A percentile compares a stretch with the other conserved stretches of the same genome.
These are phyloP conservation scores for Sebastes aleutianus DNA, from an alignment of 2,797 vertebrate species.

Conservation along the genomic window DNA sequence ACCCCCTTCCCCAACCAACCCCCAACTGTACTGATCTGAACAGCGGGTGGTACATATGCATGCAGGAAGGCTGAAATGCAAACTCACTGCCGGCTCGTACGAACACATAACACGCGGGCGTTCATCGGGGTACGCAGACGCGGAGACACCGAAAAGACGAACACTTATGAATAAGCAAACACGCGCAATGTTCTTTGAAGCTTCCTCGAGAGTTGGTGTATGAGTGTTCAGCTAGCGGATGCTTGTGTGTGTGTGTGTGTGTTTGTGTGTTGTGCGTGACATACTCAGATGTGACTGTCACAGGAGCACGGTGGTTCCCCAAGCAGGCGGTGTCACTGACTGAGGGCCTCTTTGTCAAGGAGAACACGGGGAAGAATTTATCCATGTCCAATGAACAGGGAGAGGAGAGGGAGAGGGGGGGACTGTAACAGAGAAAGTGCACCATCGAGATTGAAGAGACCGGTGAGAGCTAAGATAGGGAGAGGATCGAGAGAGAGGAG, in stretches of 20 bases:
- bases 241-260: neutral
- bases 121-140: neutral
- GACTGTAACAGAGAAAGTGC: slow-evolving; percentile 33
- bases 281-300: slow-evolving; percentile 70
- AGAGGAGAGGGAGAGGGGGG: neutral
- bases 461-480: slow-evolving; percentile 50
- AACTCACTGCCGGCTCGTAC: slow-evolving; percentile 26
- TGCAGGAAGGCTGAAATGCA: slow-evolving; percentile 46
- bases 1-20: neutral
- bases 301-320: slow-evolving; percentile 60
- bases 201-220: slow-evolving; percentile 38
- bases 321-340: slow-evolving; percentile 64
- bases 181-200: slow-evolving; percentile 16
- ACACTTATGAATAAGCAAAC: neutral
- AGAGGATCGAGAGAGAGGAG: slow-evolving; percentile 36
- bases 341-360: slow-evolving; percentile 73
- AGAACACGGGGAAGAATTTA: slow-evolving; percentile 66
- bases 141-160: slow-evolving; percentile 15
- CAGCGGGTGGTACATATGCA: slow-evolving; percentile 55
- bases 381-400: slow-evolving; percentile 59
- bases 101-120: slow-evolving; percentile 27
- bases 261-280: slow-evolving; percentile 50
- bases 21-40: slow-evolving; percentile 27
- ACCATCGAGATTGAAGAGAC: slow-evolving; percentile 57
- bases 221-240: slow-evolving; percentile 4